Conservation (phyloP, 2,113 vertebrate genomes). For the Cyanoliseus patagonus region DNA sequence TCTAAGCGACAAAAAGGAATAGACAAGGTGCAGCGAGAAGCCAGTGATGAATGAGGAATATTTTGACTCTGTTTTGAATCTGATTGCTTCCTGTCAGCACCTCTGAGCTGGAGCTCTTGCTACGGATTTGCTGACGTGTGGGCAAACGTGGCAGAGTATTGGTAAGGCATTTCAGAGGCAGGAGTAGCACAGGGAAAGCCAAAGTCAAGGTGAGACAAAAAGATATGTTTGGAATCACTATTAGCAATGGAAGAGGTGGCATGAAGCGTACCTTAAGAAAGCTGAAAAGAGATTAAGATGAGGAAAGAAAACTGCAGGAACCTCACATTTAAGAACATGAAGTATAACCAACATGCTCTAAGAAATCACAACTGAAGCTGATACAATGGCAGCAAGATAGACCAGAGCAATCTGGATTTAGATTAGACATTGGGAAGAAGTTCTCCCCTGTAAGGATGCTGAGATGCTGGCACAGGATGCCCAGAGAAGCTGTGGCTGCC, state of each 20-base stretch:
- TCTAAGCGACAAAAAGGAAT: neutral
- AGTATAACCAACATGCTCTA: neutral
- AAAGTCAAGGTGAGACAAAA: neutral
- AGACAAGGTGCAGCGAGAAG: neutral
- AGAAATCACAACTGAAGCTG: neutral
- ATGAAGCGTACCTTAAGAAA: neutral
- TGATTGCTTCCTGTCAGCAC: neutral
- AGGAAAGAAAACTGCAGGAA: neutral
- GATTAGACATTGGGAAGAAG: neutral
- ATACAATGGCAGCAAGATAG: neutral
- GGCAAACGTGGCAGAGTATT: neutral
- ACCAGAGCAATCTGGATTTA: neutral
- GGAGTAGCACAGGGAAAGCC: neutral
- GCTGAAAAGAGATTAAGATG: neutral
- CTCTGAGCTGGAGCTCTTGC: neutral
- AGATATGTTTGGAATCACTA: neutral
- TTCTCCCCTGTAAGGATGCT: neutral
- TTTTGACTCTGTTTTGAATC: conserved; percentile 18
- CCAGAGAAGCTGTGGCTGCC: neutral
- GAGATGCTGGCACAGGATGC: neutral
- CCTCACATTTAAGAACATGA: neutral
- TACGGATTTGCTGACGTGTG: neutral
- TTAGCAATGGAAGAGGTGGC: neutral
- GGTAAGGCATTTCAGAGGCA: neutral
- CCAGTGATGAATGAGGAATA: neutral